Conservation (phyloP, 2,888 invertebrate genomes). For the Amiota communis region DNA sequence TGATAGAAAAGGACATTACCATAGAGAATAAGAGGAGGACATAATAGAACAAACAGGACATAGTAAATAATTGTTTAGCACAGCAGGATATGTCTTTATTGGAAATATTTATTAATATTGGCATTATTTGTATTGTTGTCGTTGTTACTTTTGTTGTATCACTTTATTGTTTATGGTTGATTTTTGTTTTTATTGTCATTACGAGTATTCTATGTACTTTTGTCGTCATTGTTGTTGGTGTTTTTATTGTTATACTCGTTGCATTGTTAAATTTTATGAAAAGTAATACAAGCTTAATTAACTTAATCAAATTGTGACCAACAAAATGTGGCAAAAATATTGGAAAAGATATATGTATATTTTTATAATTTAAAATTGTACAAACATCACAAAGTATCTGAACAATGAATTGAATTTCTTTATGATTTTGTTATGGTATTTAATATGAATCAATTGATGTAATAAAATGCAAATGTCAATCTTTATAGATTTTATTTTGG, state of each 20-base stretch:
- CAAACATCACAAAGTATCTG: too few species aligned
- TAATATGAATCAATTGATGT: too few species aligned
- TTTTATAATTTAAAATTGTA: too few species aligned
- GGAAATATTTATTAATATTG: conserved; percentile 36
- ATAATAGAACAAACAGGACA: background rate
- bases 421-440: too few species aligned
- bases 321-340: background rate
- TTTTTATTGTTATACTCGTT: conserved; percentile 43
- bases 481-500: too few species aligned
- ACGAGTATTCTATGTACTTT: background rate
- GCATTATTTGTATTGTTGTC: conserved; percentile 45
- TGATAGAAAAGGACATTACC: too few species aligned
- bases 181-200: conserved; percentile 17
- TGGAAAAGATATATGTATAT: too few species aligned
- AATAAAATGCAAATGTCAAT: too few species aligned
- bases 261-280: conserved; percentile 26
- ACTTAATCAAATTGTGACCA: conserved; percentile 65
- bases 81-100: conserved; percentile 57
- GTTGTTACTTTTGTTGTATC: conserved; percentile 26
- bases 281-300: conserved; percentile 60
- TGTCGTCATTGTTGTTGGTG: conserved; percentile 32
- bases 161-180: conserved; percentile 23
- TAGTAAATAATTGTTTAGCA: conserved; percentile 29
- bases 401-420: too few species aligned
- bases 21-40: too few species aligned